Evolutionary conservation across 1,140 invertebrate species (phyloP).

Genomic region (Microplitis mediator): DNA sequence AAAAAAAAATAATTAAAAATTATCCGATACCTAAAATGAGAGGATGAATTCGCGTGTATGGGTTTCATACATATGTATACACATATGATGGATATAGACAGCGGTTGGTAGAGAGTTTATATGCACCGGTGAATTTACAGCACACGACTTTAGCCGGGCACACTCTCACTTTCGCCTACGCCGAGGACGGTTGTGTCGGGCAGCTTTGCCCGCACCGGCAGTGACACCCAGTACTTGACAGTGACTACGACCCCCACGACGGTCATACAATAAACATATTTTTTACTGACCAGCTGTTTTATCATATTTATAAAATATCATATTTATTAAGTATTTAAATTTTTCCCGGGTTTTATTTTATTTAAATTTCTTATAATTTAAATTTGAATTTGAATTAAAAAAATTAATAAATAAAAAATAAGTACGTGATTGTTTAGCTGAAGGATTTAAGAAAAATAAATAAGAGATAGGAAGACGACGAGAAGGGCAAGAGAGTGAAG

Average conservation of each 20-base stretch:
- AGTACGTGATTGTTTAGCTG: background rate
- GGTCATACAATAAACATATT: background rate
- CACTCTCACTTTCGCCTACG: constrained; percentile 59
- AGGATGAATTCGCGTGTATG: constrained; percentile 14
- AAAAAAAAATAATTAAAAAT: no score
- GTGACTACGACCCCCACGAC: constrained; percentile 17
- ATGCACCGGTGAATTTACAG: constrained; percentile 29
- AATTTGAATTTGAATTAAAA: background rate
- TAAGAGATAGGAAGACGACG: background rate
- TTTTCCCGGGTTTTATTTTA: no score
- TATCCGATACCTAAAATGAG: no score
- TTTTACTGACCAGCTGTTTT: background rate
- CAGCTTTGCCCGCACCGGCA: constrained; percentile 34
- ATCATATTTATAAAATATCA: background rate
- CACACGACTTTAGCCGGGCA: constrained; percentile 15
- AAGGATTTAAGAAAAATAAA: background rate
- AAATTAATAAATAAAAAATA: background rate
- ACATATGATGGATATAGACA: background rate
- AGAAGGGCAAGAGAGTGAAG: background rate
- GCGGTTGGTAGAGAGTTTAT: background rate
- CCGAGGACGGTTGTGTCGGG: constrained; percentile 51
- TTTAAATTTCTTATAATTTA: background rate
- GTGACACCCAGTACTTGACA: constrained; percentile 16
- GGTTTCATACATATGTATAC: constrained; percentile 11
- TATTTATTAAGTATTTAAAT: background rate